Base-by-base conservation (phyloP, 2,113 vertebrate genomes). In the Galbula dea region DNA sequence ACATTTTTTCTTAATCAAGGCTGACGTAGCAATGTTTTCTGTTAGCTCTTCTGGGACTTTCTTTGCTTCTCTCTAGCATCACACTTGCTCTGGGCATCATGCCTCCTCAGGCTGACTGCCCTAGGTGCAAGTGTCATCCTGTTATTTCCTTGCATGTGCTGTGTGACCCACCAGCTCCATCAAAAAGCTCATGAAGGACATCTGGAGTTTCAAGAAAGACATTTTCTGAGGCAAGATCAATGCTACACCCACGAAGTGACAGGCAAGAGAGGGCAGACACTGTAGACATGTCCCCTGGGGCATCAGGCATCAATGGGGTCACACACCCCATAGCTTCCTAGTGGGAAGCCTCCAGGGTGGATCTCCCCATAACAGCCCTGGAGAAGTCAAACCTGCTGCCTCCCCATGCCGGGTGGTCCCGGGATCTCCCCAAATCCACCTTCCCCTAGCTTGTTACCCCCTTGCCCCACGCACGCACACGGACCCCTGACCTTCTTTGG, bases 121-220 rank as follows among this genome's bases (percentile, higher is more conserved):
- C 7, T 3, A 41, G 41, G 36, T 82, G 9, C 22, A 4, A n/a
- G 1, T 3, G 34, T 45, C 3, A 3, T 55, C 39, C 43, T 45
- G 36, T 30, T 55, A 29, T 51, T 59, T 81, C 43, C 54, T 55
- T 58, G 11, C 13, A 12, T 22, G 29, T 43, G 29, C 48, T n/a
- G n/a, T n/a, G 23, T 51, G 76, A 62, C 27, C 8, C 15, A 7
- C 29, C n/a, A 23, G 32, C 59, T 74, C 55, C 1, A 3, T n/a
- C n/a, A n/a, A n/a, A n/a, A n/a, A n/a, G 84, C 86, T 96, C 83
- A 88, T 74, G 49, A 96, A 95, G 80, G 94, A 87, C 89, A 93
- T 91, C 81, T 94, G 84, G 72, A 95, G 58, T 96, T 96, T 89
- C 68, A 75, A 83, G 76, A 88, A 94, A 96, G 75, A 74, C 8